A percentile compares a stretch with the other conserved stretches of the same genome.
phyloP scores from a whole-genome alignment of 2,888 invertebrate genomes.

The Sminthurinus aureus region DNA sequence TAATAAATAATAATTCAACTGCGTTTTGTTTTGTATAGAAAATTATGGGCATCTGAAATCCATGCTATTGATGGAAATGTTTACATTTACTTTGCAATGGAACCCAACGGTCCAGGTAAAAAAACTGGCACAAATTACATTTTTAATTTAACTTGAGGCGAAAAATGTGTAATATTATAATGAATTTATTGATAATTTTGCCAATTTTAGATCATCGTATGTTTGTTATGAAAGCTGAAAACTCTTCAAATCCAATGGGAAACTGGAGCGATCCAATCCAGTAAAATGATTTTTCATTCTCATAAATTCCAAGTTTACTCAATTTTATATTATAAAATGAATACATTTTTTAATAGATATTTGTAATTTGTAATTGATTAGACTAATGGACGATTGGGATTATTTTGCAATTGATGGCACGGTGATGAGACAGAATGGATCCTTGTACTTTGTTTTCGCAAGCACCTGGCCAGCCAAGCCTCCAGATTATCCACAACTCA shows the following conservation, averaged over 20 bases:
- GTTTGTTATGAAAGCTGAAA: slow-evolving; percentile 30
- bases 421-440: slow-evolving; percentile 43
- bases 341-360: too few species aligned
- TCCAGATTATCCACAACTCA: not conserved
- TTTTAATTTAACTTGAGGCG: too few species aligned
- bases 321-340: too few species aligned
- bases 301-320: not conserved
- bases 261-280: slow-evolving; percentile 32
- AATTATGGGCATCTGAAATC: slow-evolving; percentile 51
- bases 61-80: slow-evolving; percentile 48
- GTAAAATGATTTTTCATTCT: slow-evolving; percentile 3
- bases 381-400: slow-evolving; percentile 46
- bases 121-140: too few species aligned
- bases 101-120: slow-evolving; percentile 22
- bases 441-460: slow-evolving; percentile 41
- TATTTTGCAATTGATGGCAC: slow-evolving; percentile 51
- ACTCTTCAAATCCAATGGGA: slow-evolving; percentile 32
- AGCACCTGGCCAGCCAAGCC: slow-evolving; percentile 2
- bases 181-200: too few species aligned
- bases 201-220: too few species aligned
- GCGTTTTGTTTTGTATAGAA: slow-evolving; percentile 1
- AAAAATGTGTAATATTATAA: too few species aligned
- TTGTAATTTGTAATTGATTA: slow-evolving; percentile 9
- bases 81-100: slow-evolving; percentile 50
- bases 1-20: not conserved